These are phyloP conservation scores for Unio delphinus DNA, from an alignment of 2,888 invertebrate genomes.

Conservation along the genomic window DNA sequence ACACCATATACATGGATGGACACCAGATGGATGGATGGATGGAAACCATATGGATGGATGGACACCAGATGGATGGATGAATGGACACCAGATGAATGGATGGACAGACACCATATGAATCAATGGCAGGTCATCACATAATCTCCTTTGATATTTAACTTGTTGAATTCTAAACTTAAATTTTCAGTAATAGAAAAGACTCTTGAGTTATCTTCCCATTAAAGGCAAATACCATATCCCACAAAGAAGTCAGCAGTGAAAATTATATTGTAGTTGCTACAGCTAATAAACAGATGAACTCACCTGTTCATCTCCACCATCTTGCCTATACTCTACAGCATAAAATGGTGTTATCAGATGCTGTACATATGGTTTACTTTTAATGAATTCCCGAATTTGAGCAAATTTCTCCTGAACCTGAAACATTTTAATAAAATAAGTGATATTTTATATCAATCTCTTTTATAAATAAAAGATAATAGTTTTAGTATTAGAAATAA, in stretches of 20 bases:
- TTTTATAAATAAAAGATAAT: not conserved
- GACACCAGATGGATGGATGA: no score
- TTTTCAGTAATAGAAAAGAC: no score
- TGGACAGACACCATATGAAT: no score
- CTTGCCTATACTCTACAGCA: conserved; percentile 61
- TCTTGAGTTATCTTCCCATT: not conserved
- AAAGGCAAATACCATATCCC: not conserved
- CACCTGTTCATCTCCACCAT: conserved; percentile 47
- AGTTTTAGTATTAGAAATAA: not conserved
- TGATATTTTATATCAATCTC: not conserved
- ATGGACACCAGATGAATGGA: no score
- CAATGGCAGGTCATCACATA: no score
- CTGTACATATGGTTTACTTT: conserved; percentile 66
- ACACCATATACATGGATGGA: no score
- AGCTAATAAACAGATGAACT: not conserved
- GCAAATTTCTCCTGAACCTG: conserved; percentile 68
- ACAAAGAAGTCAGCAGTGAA: not conserved
- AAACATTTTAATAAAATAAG: conserved; percentile 1
- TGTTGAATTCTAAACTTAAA: no score
- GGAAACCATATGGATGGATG: no score
- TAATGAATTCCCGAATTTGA: conserved; percentile 61
- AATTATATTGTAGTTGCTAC: not conserved
- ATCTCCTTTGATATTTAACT: no score
- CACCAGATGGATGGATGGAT: no score
- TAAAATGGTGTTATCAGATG: conserved; percentile 69